Conservation (phyloP, 1,140 invertebrate genomes). For the Tetramorium alpestre region DNA sequence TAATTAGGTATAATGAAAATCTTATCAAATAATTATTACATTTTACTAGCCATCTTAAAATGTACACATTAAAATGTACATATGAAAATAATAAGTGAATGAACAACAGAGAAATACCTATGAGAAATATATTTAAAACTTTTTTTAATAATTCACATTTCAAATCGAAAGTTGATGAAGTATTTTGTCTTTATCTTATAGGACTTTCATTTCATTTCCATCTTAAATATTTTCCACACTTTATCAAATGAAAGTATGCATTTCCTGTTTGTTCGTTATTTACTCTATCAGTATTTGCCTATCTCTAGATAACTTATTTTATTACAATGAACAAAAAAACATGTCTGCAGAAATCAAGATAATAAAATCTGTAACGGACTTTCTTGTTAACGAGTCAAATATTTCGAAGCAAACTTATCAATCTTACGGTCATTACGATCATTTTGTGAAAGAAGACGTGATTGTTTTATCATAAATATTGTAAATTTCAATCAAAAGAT, state of each 20-base stretch:
- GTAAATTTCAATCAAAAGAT: not conserved
- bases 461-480: slow-evolving; percentile 9
- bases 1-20: slow-evolving; percentile 60
- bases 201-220: not conserved
- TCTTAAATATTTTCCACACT: not conserved
- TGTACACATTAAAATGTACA: not conserved
- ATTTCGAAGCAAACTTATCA: slow-evolving; percentile 17
- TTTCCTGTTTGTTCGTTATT: not conserved
- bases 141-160: not conserved
- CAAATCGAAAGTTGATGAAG: not conserved
- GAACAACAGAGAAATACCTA: not conserved
- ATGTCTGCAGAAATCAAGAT: not conserved
- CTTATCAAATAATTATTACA: slow-evolving; percentile 45
- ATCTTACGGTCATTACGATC: slow-evolving; percentile 16
- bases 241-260: not conserved
- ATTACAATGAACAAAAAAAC: slow-evolving; percentile 5
- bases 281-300: not conserved
- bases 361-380: slow-evolving; percentile 38
- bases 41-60: slow-evolving; percentile 13
- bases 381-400: slow-evolving; percentile 11
- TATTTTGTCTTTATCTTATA: not conserved
- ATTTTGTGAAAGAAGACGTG: not conserved
- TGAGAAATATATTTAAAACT: not conserved
- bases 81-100: not conserved
- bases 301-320: slow-evolving; percentile 64